A percentile compares a stretch with the other conserved stretches of the same genome.
These are phyloP conservation scores for Macrotrachela quadricornifera DNA, from an alignment of 1,140 invertebrate species.

Conservation along the genomic window DNA sequence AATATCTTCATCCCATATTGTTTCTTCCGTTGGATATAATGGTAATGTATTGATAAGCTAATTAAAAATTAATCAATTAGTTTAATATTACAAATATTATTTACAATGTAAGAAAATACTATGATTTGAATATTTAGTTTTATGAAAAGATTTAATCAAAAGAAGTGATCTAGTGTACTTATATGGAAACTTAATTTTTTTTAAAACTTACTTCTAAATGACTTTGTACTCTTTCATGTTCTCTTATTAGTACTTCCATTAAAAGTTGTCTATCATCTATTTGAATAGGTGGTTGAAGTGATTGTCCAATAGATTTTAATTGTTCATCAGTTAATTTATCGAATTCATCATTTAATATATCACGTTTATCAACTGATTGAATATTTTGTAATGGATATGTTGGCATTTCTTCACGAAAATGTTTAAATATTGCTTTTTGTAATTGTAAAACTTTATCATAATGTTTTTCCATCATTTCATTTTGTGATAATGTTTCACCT, in stretches of 20 bases:
- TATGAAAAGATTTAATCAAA: too few relatives aligned
- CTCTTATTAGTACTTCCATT: constrained; percentile 34
- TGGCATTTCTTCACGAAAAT: constrained; percentile 56
- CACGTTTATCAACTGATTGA: constrained; percentile 68
- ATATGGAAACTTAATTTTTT: too few relatives aligned
- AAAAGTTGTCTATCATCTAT: not conserved
- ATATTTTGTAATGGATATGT: constrained; percentile 78
- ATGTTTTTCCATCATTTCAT: constrained; percentile 75
- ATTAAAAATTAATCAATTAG: not conserved
- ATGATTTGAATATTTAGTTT: too few relatives aligned
- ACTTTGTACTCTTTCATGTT: constrained; percentile 65
- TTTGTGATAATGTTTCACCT: constrained; percentile 73
- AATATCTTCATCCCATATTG: constrained; percentile 97
- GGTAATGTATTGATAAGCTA: constrained; percentile 71
- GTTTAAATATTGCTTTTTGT: constrained; percentile 70
- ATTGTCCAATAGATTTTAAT: not conserved
- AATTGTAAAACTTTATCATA: constrained; percentile 64
- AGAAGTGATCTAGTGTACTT: too few relatives aligned
- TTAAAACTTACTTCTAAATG: constrained; percentile 61
- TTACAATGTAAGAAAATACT: too few relatives aligned
- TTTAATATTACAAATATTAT: too few relatives aligned
- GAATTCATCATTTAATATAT: constrained; percentile 65
- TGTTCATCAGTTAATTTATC: constrained; percentile 38
- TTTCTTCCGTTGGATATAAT: constrained; percentile 84
- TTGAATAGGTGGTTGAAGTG: not conserved